Conservation (phyloP, 2,888 invertebrate genomes). For the Plagodis pulveraria region DNA sequence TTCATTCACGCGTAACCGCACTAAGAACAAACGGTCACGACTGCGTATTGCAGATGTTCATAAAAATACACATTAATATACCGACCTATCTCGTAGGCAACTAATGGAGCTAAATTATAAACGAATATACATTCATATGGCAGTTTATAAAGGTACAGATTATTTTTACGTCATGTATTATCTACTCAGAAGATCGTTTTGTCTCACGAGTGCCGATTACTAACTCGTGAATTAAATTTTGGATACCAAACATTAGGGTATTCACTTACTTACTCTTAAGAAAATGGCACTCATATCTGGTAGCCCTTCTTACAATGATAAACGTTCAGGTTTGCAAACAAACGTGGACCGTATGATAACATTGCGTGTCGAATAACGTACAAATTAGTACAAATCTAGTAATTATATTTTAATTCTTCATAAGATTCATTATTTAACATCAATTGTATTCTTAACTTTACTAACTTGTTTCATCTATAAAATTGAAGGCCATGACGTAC, state of each 20-base stretch:
- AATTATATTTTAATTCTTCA: conserved; percentile 61
- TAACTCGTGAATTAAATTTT: conserved; percentile 21
- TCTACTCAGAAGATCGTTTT: conserved; percentile 20
- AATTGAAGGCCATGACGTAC: conserved; percentile 66
- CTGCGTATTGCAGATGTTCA: conserved; percentile 13
- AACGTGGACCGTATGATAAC: conserved; percentile 45
- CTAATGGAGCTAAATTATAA: conserved; percentile 3
- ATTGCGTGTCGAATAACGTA: conserved; percentile 57
- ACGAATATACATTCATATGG: background rate
- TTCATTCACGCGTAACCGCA: conserved; percentile 12
- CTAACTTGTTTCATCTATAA: conserved; percentile 58
- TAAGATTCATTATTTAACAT: conserved; percentile 67
- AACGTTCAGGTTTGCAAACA: conserved; percentile 59
- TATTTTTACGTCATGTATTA: conserved; percentile 13
- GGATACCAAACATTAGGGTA: conserved; percentile 28
- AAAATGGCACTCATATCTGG: conserved; percentile 29
- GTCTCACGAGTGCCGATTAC: conserved; percentile 22
- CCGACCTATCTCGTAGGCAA: conserved; percentile 3
- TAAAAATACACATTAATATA: conserved; percentile 15
- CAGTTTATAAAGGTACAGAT: conserved; percentile 10
- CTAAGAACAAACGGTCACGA: conserved; percentile 5
- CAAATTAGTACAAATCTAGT: conserved; percentile 61
- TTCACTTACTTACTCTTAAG: conserved; percentile 32
- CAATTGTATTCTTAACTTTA: conserved; percentile 64
- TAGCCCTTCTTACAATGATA: conserved; percentile 45